Evolutionary conservation across 2,113 vertebrate genomes (phyloP).

Genomic region (Saccopteryx bilineata): DNA sequence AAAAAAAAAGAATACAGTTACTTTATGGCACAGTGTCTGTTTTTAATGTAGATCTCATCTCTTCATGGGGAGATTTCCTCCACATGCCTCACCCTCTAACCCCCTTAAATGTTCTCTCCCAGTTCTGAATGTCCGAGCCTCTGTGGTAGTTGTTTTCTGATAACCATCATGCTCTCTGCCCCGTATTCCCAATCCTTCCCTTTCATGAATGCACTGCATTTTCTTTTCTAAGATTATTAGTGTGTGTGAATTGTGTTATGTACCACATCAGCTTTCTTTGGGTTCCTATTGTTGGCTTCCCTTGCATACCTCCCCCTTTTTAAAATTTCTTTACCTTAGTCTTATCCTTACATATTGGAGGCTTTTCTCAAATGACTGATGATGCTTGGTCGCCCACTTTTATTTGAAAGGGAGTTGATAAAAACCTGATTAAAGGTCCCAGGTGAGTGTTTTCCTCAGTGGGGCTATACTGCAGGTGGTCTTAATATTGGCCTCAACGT

Average conservation of each 20-base stretch:
- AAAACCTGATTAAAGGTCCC: accelerated
- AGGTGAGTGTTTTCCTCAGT: accelerated
- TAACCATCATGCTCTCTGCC: accelerated
- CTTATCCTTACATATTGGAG: background rate
- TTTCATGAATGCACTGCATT: accelerated
- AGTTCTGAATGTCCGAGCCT: background rate
- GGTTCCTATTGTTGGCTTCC: background rate
- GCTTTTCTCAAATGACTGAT: background rate
- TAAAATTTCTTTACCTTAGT: background rate
- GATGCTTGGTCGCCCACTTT: background rate
- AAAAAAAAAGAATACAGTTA: too few relatives aligned
- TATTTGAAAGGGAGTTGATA: background rate
- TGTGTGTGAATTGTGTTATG: background rate
- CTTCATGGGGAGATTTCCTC: background rate
- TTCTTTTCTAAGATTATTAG: background rate
- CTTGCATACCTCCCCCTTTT: accelerated
- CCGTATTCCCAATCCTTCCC: background rate
- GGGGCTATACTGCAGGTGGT: too few relatives aligned
- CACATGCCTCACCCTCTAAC: background rate
- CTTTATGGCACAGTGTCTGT: background rate
- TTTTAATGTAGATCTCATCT: background rate
- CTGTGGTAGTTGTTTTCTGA: background rate
- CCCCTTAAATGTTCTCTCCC: background rate
- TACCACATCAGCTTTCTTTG: too few relatives aligned
- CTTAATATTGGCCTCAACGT: background rate